These are phyloP conservation scores for Papilio glaucus DNA, from an alignment of 1,140 invertebrate genomes.

Conservation along the genomic window DNA sequence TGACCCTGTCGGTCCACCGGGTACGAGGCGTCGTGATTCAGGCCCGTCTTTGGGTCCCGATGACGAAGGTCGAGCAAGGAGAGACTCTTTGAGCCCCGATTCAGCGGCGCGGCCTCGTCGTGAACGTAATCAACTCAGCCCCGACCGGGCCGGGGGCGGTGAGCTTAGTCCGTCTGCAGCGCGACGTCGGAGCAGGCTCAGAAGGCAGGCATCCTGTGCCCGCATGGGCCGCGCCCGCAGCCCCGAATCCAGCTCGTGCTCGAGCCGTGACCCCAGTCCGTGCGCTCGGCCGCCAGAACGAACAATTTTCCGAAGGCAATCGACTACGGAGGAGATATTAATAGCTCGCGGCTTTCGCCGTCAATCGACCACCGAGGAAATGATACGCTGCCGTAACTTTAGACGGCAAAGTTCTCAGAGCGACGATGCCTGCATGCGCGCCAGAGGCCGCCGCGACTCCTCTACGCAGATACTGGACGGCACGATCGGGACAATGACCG, in stretches of 20 bases:
- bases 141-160: slow-evolving; percentile 88
- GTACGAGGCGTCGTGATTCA: slow-evolving; percentile 86
- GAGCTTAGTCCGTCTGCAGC: slow-evolving; percentile 88
- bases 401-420: slow-evolving; percentile 91
- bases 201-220: slow-evolving; percentile 91
- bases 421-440: slow-evolving; percentile 88
- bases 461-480: slow-evolving; percentile 95
- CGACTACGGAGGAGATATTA: slow-evolving; percentile 95
- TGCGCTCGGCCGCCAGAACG: slow-evolving; percentile 86
- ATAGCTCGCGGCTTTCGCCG: slow-evolving; percentile 94
- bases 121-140: slow-evolving; percentile 91
- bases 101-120: slow-evolving; percentile 89
- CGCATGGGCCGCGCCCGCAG: slow-evolving; percentile 84
- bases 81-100: slow-evolving; percentile 94
- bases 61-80: slow-evolving; percentile 88
- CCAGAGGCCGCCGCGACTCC: slow-evolving; percentile 92
- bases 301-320: slow-evolving; percentile 91
- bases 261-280: slow-evolving; percentile 88
- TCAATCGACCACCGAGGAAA: slow-evolving; percentile 95
- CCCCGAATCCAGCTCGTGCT: slow-evolving; percentile 90
- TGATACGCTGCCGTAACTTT: slow-evolving; percentile 95
- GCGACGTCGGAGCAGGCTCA: slow-evolving; percentile 86
- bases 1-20: slow-evolving; percentile 89
- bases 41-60: slow-evolving; percentile 93
- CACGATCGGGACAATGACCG: slow-evolving; percentile 95